Evolutionary conservation across 2,888 invertebrate genomes (phyloP), one percentile per base, ranked within the genome.

Genomic region (Meiosimyza decipiens): DNA sequence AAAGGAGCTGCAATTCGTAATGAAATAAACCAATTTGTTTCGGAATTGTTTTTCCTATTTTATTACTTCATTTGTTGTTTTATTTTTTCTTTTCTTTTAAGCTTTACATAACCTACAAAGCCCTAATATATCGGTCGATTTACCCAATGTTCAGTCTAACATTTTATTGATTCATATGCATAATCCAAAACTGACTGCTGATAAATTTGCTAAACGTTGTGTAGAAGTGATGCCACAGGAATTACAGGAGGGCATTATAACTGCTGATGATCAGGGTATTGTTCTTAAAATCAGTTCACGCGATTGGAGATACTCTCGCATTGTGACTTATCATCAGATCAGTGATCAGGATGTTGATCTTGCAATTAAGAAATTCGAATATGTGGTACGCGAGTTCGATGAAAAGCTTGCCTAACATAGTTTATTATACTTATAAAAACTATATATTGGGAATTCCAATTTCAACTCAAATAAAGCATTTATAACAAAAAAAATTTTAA

Each of bases 311-410:
- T 89, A 89, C 28, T 88, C 93, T 1, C 89, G 96, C 64, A 87
- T 95, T 74, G 93, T 94, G 12, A 83, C 93, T 5, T 92, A 94
- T 84, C 90, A 91, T 78, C 92, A 94, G 82, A 90, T 95, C 60
- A 88, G 88, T 1, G 92, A 93, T 77, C 89, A 91, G 76, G 91
- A 92, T 79, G 88, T 93, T 7, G 88, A 90, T 81, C 88, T 91
- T 72, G 91, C 92, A 72, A 91, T 94, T 78, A 89, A 90, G 83
- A 95, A 95, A 87, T 88, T 95, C 71, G 87, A 87, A 0, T 90
- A 90, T 76, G 92, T 94, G 18, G 91, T 94, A 74, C 89, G 88
- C 74, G 91, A 93, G 83, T 86, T 91, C 54, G 90, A 91, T 74
- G 28, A 75, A 71, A 28, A 74, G 73, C 67, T 84, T 77, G 77